phyloP scores from a whole-genome alignment of 2,797 vertebrate species.

The Muraenolepis orangiensis region DNA sequence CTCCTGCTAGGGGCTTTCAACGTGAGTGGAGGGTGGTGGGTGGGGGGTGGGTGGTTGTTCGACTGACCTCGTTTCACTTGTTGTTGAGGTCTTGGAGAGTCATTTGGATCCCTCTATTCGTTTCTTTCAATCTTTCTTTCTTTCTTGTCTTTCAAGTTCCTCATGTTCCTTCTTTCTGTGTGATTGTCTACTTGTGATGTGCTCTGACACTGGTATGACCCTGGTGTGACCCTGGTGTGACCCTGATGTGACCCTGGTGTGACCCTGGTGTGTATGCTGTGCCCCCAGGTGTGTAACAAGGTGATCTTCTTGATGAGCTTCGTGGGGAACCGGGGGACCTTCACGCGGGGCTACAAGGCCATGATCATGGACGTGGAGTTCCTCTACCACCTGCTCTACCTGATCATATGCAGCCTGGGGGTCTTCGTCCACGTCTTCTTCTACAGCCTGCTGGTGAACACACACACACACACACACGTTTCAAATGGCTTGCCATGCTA shows the following conservation, averaged over 20 bases:
- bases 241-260: no score
- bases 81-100: no score
- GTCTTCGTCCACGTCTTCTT: conserved; percentile 99
- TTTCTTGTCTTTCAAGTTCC: no score
- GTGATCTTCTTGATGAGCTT: conserved; percentile 97
- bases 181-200: not conserved
- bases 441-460: conserved; percentile 91
- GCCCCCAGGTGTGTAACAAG: conserved; percentile 93
- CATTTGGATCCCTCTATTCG: no score
- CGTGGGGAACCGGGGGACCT: conserved; percentile 95
- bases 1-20: conserved; percentile 94
- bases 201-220: not conserved
- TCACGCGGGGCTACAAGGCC: conserved; percentile 91
- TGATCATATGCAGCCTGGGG: conserved; percentile 91
- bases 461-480: conserved; percentile 14
- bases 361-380: conserved; percentile 98
- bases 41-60: not conserved
- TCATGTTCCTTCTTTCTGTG: no score
- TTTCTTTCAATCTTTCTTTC: no score
- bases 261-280: not conserved
- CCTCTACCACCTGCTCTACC: conserved; percentile 93
- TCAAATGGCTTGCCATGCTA: not conserved
- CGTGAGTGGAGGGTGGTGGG: conserved; percentile 71
- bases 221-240: not conserved
- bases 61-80: no score